phyloP scores from a whole-genome alignment of 2,113 vertebrate species.

The Steatornis caripensis region DNA sequence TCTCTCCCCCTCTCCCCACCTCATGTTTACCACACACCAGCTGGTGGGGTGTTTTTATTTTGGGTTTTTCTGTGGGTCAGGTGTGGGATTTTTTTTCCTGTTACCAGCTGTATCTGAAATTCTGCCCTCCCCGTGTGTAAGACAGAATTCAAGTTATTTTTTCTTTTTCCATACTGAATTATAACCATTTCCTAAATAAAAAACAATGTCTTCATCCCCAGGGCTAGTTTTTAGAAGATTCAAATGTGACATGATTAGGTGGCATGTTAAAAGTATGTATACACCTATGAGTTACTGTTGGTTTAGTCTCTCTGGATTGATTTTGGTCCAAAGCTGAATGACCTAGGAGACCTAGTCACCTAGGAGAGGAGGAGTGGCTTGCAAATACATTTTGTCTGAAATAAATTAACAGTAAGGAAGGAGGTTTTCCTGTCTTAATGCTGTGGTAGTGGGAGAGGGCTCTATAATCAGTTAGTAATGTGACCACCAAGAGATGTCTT shows the following conservation, averaged over 20 bases:
- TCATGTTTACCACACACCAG: neutral
- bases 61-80: neutral
- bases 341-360: too few species aligned
- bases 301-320: neutral
- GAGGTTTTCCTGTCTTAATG: neutral
- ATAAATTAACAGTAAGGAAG: neutral
- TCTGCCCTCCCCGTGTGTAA: fast-evolving
- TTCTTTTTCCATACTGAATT: neutral
- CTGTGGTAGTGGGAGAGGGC: neutral
- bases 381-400: neutral
- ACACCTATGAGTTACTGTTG: neutral
- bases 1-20: fast-evolving
- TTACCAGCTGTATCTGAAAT: neutral
- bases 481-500: fast-evolving
- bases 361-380: neutral
- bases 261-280: neutral
- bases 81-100: neutral
- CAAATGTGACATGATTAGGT: neutral
- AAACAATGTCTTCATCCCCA: neutral
- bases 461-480: fast-evolving
- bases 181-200: neutral
- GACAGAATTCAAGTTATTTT: neutral
- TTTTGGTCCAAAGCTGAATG: neutral
- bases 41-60: neutral
- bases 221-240: neutral